Conservation (phyloP, 2,113 vertebrate genomes). For the Okapia johnstoni region DNA sequence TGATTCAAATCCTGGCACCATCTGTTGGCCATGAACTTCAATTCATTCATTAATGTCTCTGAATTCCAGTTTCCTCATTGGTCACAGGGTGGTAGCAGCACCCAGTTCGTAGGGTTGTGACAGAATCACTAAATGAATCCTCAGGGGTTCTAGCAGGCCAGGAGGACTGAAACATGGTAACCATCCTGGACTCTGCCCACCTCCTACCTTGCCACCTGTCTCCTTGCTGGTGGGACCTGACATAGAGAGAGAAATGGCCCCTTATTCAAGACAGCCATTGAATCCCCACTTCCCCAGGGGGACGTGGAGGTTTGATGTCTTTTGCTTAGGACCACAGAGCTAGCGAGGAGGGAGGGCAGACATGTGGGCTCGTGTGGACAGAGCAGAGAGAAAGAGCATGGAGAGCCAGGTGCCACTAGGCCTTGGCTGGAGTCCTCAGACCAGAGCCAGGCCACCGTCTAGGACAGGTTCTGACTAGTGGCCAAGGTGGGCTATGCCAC, state of each 20-base stretch:
- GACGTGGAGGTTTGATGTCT: neutral
- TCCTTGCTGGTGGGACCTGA: neutral
- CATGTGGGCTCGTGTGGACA: neutral
- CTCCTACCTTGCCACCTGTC: neutral
- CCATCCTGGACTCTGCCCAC: neutral
- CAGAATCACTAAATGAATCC: rapidly evolving
- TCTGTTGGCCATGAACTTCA: neutral
- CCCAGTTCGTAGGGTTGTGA: neutral
- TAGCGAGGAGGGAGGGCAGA: rapidly evolving
- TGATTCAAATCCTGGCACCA: neutral
- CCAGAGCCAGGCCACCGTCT: neutral
- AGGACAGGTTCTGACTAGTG: neutral
- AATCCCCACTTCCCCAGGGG: neutral
- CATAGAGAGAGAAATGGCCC: neutral
- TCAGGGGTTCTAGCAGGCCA: neutral
- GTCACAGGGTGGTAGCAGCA: neutral
- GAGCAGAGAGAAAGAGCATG: neutral
- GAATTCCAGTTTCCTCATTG: neutral
- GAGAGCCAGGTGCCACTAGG: neutral
- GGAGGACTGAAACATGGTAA: neutral
- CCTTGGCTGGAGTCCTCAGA: neutral
- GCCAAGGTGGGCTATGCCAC: neutral
- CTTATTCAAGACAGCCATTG: neutral
- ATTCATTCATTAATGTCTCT: neutral
- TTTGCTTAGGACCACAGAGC: neutral